phyloP scores from a whole-genome alignment of 2,797 vertebrate species.

The Anomalospiza imberbis region DNA sequence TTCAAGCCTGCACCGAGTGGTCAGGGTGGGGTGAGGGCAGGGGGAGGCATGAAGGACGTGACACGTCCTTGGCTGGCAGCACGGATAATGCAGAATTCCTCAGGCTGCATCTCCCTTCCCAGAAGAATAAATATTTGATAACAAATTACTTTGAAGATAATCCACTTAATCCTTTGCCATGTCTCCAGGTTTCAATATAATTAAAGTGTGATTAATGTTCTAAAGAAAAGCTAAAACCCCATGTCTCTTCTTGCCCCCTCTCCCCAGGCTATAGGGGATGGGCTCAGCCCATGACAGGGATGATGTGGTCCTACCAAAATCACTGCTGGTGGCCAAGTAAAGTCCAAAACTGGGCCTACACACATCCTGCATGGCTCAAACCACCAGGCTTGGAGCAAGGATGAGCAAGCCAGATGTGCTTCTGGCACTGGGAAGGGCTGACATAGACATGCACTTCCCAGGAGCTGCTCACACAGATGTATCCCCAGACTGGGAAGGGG shows the following conservation, averaged over 20 bases:
- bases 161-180: conserved; percentile 39
- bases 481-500: background rate
- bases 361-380: background rate
- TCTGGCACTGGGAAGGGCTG: background rate
- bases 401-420: background rate
- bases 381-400: background rate
- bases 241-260: background rate
- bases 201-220: conserved; percentile 54
- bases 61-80: background rate
- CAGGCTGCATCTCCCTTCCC: conserved; percentile 1
- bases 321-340: background rate
- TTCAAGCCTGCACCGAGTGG: background rate
- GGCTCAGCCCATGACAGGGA: background rate
- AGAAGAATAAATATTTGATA: conserved; percentile 56
- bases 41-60: background rate
- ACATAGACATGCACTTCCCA: background rate
- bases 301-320: rapidly evolving
- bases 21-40: background rate
- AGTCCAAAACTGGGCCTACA: background rate
- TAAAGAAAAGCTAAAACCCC: conserved; percentile 32
- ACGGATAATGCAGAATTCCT: background rate
- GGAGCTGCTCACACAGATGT: background rate
- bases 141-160: conserved; percentile 54
- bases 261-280: background rate
- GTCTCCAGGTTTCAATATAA: conserved; percentile 56